A percentile compares a stretch with the other conserved stretches of the same genome.
These are phyloP conservation scores for Catocala nupta DNA, from an alignment of 2,888 invertebrate species.

Conservation along the genomic window DNA sequence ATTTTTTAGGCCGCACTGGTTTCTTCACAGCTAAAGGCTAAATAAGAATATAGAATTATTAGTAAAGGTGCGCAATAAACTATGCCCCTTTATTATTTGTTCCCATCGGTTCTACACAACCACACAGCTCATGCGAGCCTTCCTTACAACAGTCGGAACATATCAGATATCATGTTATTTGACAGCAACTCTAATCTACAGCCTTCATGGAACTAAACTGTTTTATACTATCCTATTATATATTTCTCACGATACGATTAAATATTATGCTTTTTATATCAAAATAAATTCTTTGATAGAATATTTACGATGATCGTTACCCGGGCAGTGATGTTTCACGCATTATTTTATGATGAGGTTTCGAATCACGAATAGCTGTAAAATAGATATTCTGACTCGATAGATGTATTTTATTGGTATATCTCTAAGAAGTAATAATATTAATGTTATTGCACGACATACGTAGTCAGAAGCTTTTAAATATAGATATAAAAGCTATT, in stretches of 20 bases:
- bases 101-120: neutral
- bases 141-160: constrained; percentile 18
- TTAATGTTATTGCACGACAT: too few species aligned
- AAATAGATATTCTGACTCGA: neutral
- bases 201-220: constrained; percentile 34
- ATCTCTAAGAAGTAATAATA: neutral
- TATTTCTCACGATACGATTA: constrained; percentile 51
- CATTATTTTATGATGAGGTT: constrained; percentile 20
- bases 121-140: constrained; percentile 3
- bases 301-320: constrained; percentile 31
- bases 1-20: too few species aligned
- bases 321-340: constrained; percentile 20
- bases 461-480: too few species aligned
- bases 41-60: neutral
- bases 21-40: too few species aligned
- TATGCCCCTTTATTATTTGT: neutral
- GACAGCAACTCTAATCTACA: constrained; percentile 38
- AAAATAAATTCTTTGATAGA: constrained; percentile 21
- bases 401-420: neutral
- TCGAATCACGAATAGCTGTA: constrained; percentile 16
- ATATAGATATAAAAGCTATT: too few species aligned
- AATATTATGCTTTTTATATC: constrained; percentile 40
- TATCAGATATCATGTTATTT: constrained; percentile 33
- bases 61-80: neutral
- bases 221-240: constrained; percentile 33